A percentile compares a stretch with the other conserved stretches of the same genome.
Conservation (phyloP, 1,140 invertebrate species). For the Ectropis grisescens region DNA sequence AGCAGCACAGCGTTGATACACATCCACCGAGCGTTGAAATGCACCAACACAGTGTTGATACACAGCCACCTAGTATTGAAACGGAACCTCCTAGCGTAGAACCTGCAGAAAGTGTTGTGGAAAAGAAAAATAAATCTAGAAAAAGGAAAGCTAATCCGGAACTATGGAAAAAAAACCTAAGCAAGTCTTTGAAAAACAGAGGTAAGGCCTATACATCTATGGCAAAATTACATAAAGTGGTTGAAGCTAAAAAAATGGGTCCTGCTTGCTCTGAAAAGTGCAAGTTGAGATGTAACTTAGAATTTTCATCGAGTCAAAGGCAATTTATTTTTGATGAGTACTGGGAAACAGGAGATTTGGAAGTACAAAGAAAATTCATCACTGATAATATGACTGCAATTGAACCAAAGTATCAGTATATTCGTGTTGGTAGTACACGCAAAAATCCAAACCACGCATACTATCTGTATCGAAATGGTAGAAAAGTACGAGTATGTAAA, state of each 20-base stretch:
- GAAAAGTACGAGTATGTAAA: constrained; percentile 20
- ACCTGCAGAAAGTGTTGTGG: constrained; percentile 1
- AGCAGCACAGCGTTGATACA: constrained; percentile 4
- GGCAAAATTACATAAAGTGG: constrained; percentile 12
- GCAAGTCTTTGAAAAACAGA: constrained; percentile 11
- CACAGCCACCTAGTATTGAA: constrained; percentile 10
- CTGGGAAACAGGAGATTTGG: constrained; percentile 14
- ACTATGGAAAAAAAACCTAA: constrained; percentile 12
- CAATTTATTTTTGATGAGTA: constrained; percentile 13
- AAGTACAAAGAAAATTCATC: constrained; percentile 19
- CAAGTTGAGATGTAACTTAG: constrained; percentile 11
- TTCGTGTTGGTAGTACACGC: constrained; percentile 11
- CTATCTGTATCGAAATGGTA: constrained; percentile 12
- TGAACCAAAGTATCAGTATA: constrained; percentile 19
- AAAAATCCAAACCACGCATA: constrained; percentile 17
- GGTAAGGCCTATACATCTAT: constrained; percentile 9
- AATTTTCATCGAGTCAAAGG: constrained; percentile 11
- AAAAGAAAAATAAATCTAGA: neutral
- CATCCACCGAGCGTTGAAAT: neutral
- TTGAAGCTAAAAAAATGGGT: constrained; percentile 17
- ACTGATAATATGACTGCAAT: constrained; percentile 14
- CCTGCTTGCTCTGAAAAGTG: constrained; percentile 17
- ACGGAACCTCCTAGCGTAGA: constrained; percentile 7
- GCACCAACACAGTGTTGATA: constrained; percentile 5
- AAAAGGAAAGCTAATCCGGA: constrained; percentile 14